Conservation (phyloP, 2,797 vertebrate species). For the Hypotaenidia okinawae region DNA sequence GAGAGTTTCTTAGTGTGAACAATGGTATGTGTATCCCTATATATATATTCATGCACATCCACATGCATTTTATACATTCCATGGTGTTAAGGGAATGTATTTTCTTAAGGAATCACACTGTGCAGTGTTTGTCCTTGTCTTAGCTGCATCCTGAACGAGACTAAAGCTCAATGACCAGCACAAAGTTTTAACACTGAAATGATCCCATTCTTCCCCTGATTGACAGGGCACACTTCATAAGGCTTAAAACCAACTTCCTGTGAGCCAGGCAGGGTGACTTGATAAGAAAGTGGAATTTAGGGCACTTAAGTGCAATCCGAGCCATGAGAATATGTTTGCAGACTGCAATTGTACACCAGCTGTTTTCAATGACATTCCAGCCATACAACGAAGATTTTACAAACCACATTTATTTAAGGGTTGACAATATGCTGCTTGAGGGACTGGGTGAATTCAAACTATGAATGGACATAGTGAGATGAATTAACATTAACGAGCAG, state of each 20-base stretch:
- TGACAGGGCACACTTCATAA: slow-evolving; percentile 70
- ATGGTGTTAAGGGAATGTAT: slow-evolving; percentile 43
- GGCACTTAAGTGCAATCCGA: slow-evolving; percentile 74
- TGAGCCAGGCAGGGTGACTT: slow-evolving; percentile 60
- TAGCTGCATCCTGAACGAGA: slow-evolving; percentile 29
- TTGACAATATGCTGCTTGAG: neutral
- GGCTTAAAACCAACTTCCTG: slow-evolving; percentile 75
- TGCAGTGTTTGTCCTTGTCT: slow-evolving; percentile 49
- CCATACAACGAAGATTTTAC: slow-evolving; percentile 65
- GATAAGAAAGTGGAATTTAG: slow-evolving; percentile 76
- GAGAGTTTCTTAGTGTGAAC: slow-evolving; percentile 43
- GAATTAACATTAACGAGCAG: slow-evolving; percentile 1
- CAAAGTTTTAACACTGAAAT: slow-evolving; percentile 31
- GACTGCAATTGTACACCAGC: slow-evolving; percentile 60
- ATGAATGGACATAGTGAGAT: slow-evolving; percentile 15
- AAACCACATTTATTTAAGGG: slow-evolving; percentile 54
- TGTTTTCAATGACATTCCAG: slow-evolving; percentile 75
- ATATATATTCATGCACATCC: slow-evolving; percentile 37
- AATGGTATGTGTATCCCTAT: slow-evolving; percentile 35
- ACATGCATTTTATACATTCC: slow-evolving; percentile 63
- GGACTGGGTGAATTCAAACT: neutral
- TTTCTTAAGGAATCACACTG: slow-evolving; percentile 47
- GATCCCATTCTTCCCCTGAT: slow-evolving; percentile 57
- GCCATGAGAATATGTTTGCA: slow-evolving; percentile 65
- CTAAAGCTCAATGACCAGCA: slow-evolving; percentile 21